Percentiles rank a stretch among this genome's conserved stretches.
These are phyloP conservation scores for Lepidocyrtoides sp. DNA, from an alignment of 2,888 invertebrate species.

Conservation along the genomic window DNA sequence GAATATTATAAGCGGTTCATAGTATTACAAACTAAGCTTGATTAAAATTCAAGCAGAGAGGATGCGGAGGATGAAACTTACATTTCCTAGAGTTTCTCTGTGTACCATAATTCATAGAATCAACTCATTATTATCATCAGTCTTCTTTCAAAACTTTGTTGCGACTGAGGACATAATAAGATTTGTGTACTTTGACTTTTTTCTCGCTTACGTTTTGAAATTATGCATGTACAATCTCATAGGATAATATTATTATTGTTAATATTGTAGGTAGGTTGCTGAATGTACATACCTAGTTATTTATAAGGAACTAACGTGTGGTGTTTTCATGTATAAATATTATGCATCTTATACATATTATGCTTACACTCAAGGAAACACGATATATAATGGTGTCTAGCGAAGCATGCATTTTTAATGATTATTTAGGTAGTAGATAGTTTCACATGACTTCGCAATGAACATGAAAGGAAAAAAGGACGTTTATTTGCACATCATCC, in stretches of 20 bases:
- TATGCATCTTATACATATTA: not conserved
- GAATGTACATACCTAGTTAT: not conserved
- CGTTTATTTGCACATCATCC: slow-evolving; percentile 29
- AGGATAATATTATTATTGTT: too few relatives aligned
- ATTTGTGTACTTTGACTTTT: not conserved
- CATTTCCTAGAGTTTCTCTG: slow-evolving; percentile 40
- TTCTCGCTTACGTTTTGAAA: not conserved
- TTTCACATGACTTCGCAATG: slow-evolving; percentile 18
- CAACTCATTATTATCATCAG: not conserved
- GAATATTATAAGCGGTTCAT: too few relatives aligned
- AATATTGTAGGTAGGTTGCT: too few relatives aligned
- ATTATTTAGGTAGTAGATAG: slow-evolving; percentile 42
- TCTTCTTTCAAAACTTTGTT: not conserved
- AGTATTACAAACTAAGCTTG: not conserved
- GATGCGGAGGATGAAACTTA: not conserved
- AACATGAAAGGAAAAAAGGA: slow-evolving; percentile 26
- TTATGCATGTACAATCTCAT: not conserved
- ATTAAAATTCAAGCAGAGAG: not conserved
- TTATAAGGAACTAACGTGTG: slow-evolving; percentile 32
- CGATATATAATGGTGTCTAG: not conserved
- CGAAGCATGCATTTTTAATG: slow-evolving; percentile 62
- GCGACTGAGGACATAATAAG: slow-evolving; percentile 18
- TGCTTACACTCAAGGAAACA: not conserved
- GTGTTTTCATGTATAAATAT: not conserved
- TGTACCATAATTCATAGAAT: not conserved